Percentiles rank a stretch among this genome's conserved stretches.
Conservation (phyloP, 2,888 invertebrate species). For the Tyria jacobaeae region DNA sequence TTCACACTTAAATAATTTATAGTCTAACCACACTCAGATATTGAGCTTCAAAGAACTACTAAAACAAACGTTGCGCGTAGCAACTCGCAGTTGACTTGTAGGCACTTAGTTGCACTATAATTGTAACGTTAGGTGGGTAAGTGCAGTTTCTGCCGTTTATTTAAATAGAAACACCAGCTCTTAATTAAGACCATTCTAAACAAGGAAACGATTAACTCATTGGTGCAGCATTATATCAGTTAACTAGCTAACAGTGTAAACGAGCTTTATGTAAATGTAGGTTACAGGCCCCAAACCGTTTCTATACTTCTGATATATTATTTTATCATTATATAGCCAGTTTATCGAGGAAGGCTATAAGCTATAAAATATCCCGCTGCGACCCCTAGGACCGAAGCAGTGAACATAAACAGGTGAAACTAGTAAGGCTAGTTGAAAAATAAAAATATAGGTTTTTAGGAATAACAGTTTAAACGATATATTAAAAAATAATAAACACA, state of each 20-base stretch:
- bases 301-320: not conserved
- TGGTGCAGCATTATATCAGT: constrained; percentile 9
- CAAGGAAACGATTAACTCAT: constrained; percentile 43
- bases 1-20: not conserved
- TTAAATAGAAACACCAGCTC: constrained; percentile 37
- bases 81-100: not conserved
- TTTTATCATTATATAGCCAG: too few relatives aligned
- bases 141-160: constrained; percentile 19
- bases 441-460: too few relatives aligned
- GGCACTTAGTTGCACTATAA: constrained; percentile 12
- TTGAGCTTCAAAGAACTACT: constrained; percentile 16
- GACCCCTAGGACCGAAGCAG: too few relatives aligned
- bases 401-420: too few relatives aligned
- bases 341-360: too few relatives aligned
- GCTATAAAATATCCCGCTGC: too few relatives aligned
- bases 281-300: too few relatives aligned
- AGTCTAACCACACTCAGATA: not conserved
- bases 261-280: constrained; percentile 3
- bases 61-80: not conserved
- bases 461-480: too few relatives aligned
- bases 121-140: constrained; percentile 7
- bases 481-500: too few relatives aligned
- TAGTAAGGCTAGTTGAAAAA: too few relatives aligned
- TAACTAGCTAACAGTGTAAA: constrained; percentile 1
- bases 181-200: constrained; percentile 48